Evolutionary conservation across 2,113 vertebrate genomes (phyloP), one percentile per base, ranked within the genome.

Genomic region (Rousettus leschenaultii): DNA sequence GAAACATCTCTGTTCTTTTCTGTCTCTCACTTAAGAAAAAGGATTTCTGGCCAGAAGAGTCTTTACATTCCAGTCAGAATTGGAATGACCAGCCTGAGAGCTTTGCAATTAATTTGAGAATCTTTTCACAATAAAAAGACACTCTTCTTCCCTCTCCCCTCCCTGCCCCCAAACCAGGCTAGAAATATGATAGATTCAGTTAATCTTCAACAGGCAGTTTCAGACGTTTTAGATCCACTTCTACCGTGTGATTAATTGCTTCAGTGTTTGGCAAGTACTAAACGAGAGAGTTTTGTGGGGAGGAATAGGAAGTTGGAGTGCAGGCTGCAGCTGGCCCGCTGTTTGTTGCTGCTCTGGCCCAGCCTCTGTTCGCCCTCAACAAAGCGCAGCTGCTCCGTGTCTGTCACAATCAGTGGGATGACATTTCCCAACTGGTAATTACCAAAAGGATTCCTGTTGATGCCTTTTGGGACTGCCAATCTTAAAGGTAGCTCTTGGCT

Each of bases 241-340:
- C 98, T 95, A 94, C 95, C 51, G 97, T 91, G 97, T 98, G 98
- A 98, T 98, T 97, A 98, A 98, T 99, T 98, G 97, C 98, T 97
- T 95, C 97, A 97, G 96, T 96, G 97, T 98, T 98, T 98, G 98
- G 96, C 98, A 98, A 98, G 98, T 97, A 96, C 96, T 89, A 97
- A 98, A 91, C 94, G 70, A 96, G 96, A 92, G 97, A 83, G 96
- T 95, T 96, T 95, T 97, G 94, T 97, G 97, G 97, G 98, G 95
- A 97, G 98, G 97, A 98, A 98, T 94, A 97, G 98, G 97, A 98
- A 98, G 98, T 96, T 84, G 92, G 97, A 90, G 94, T 85, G 92
- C 97, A 98, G 97, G 96, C 97, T 96, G 97, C 99, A 98, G 98
- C 98, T 98, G 98, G 98, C 97, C 98, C 96, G 83, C 79, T 93